phyloP scores from a whole-genome alignment of 2,113 vertebrate species.

The Podarcis muralis region DNA sequence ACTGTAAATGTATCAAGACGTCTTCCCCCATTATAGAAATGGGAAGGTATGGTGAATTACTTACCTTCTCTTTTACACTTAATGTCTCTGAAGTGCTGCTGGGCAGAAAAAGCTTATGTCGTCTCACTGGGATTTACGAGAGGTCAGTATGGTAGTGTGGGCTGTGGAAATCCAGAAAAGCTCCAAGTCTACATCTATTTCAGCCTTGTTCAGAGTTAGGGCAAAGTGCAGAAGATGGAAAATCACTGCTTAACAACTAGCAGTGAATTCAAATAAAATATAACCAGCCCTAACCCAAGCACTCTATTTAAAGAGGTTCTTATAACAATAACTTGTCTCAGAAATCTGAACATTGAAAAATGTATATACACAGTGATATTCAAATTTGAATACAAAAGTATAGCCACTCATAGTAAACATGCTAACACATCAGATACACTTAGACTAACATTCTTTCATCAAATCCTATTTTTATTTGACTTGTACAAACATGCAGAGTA shows the following conservation, averaged over 20 bases:
- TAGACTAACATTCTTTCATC: constrained; percentile 17
- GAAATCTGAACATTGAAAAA: constrained; percentile 59
- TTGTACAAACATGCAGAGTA: constrained; percentile 20
- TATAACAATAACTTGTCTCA: constrained; percentile 59
- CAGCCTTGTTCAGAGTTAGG: constrained; percentile 36
- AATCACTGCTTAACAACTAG: constrained; percentile 26
- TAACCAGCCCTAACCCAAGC: constrained; percentile 52
- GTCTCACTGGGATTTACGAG: constrained; percentile 68
- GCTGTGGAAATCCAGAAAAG: constrained; percentile 40
- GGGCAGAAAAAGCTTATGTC: constrained; percentile 77
- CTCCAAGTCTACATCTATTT: constrained; percentile 33
- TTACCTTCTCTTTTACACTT: constrained; percentile 84
- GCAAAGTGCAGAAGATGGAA: not conserved
- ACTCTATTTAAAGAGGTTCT: constrained; percentile 33
- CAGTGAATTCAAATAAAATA: constrained; percentile 48
- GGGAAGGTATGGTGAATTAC: constrained; percentile 80
- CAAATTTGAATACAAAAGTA: constrained; percentile 44
- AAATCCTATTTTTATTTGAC: constrained; percentile 21
- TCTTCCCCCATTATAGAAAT: constrained; percentile 84
- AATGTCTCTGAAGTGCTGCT: constrained; percentile 80
- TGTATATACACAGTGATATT: constrained; percentile 45
- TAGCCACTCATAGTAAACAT: constrained; percentile 30
- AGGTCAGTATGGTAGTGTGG: constrained; percentile 66
- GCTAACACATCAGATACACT: constrained; percentile 20
- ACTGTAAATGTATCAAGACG: constrained; percentile 83